A percentile compares a stretch with the other conserved stretches of the same genome.
Evolutionary conservation across 2,797 vertebrate species (phyloP).

Genomic region (Hypotaenidia okinawae): DNA sequence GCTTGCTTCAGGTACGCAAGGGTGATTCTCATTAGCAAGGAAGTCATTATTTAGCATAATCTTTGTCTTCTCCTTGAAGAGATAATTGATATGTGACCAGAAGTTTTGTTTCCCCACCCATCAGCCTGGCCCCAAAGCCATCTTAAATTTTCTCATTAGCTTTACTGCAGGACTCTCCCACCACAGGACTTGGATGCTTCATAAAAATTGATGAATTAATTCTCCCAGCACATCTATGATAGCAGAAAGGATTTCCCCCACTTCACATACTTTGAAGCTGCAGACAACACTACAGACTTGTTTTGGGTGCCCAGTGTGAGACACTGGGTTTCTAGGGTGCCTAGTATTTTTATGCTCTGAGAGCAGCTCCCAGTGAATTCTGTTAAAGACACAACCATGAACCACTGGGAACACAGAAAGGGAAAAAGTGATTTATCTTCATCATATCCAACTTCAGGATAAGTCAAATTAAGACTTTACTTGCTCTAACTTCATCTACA

Average conservation of each 20-base stretch:
- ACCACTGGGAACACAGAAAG: not conserved
- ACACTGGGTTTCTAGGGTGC: not conserved
- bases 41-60: constrained; percentile 27
- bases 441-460: not conserved
- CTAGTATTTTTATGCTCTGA: not conserved
- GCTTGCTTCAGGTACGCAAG: constrained; percentile 32
- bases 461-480: not conserved
- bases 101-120: not conserved
- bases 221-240: not conserved
- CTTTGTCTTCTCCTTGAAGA: constrained; percentile 24
- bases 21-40: constrained; percentile 1
- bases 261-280: not conserved
- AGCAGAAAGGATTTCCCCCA: not conserved
- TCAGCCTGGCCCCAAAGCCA: not conserved
- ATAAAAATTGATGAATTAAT: constrained; percentile 25
- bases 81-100: not conserved
- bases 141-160: constrained; percentile 13
- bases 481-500: not conserved
- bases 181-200: not conserved
- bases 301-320: not conserved
- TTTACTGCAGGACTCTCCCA: not conserved
- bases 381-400: not conserved
- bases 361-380: not conserved
- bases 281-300: not conserved
- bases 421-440: not conserved